Evolutionary conservation across 1,140 invertebrate species (phyloP).

Genomic region (Galendromus occidentalis): DNA sequence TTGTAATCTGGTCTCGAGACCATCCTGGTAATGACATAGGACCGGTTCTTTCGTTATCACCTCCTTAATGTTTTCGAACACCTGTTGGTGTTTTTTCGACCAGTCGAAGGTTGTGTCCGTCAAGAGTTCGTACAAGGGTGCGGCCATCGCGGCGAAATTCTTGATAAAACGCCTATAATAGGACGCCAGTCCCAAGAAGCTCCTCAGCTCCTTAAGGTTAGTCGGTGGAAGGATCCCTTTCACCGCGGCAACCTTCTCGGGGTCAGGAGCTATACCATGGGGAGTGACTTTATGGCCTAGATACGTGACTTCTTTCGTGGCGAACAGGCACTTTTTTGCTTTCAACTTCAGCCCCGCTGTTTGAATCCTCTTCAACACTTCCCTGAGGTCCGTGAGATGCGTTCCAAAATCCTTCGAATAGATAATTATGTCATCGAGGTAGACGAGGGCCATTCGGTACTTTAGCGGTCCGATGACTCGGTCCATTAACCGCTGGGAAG

Average conservation of each 20-base stretch:
- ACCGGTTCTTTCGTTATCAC: too few species aligned
- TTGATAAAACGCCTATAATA: constrained; percentile 1
- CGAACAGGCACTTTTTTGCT: constrained; percentile 17
- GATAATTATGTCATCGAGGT: constrained; percentile 22
- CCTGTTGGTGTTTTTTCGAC: too few species aligned
- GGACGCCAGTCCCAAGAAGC: constrained; percentile 5
- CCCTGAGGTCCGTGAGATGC: constrained; percentile 8
- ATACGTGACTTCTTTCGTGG: constrained; percentile 11
- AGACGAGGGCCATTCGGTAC: constrained; percentile 18
- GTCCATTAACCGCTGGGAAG: constrained; percentile 26
- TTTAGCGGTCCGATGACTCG: constrained; percentile 22
- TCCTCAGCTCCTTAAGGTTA: constrained; percentile 5
- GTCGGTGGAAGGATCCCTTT: constrained; percentile 14
- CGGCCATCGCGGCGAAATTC: neutral
- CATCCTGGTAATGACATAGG: too few species aligned
- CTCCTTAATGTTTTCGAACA: too few species aligned
- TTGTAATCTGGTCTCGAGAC: neutral
- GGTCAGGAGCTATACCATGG: constrained; percentile 17
- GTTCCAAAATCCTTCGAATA: constrained; percentile 14
- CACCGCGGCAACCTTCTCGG: constrained; percentile 15
- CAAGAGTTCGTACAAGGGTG: too few species aligned
- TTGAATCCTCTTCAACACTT: neutral
- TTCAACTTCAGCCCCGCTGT: constrained; percentile 13
- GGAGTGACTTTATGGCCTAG: constrained; percentile 16
- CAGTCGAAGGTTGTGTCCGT: too few species aligned